Conservation (phyloP, 2,888 invertebrate species). For the Piscicola geometra region DNA sequence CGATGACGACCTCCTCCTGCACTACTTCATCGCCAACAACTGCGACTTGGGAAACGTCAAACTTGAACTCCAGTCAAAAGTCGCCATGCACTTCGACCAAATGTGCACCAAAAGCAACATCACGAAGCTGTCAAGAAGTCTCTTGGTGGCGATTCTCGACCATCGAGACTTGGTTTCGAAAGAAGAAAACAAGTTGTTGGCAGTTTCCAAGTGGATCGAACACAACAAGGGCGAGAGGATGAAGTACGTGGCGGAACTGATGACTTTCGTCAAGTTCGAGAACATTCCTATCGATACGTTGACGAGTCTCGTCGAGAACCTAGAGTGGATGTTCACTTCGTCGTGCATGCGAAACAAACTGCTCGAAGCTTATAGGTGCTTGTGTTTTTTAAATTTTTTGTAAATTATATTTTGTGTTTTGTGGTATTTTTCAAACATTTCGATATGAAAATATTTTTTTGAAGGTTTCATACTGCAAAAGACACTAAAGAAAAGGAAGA, state of each 20-base stretch:
- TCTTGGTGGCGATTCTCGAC: slow-evolving; percentile 6
- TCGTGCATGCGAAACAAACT: slow-evolving; percentile 22
- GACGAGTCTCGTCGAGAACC: slow-evolving; percentile 3
- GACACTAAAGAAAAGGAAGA: neutral
- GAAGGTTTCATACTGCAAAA: neutral
- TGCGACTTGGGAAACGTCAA: slow-evolving; percentile 9
- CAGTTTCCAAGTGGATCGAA: slow-evolving; percentile 29
- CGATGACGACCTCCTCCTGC: slow-evolving; percentile 13
- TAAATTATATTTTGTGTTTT: neutral
- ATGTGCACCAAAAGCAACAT: slow-evolving; percentile 21
- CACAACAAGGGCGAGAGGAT: slow-evolving; percentile 23
- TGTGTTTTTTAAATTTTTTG: neutral
- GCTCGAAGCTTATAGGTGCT: slow-evolving; percentile 21
- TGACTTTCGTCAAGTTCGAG: slow-evolving; percentile 24
- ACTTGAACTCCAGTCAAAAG: neutral
- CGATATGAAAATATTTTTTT: too few relatives aligned
- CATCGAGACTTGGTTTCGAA: slow-evolving; percentile 3
- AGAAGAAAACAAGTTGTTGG: slow-evolving; percentile 20
- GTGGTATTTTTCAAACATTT: too few relatives aligned
- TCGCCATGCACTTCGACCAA: slow-evolving; percentile 15
- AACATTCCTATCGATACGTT: slow-evolving; percentile 15
- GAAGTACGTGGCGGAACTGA: slow-evolving; percentile 25
- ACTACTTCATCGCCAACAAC: slow-evolving; percentile 30
- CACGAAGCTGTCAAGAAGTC: slow-evolving; percentile 13
- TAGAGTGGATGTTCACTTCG: slow-evolving; percentile 31